These are phyloP conservation scores for Coracopsis vasa DNA, from an alignment of 2,113 vertebrate species.

Conservation along the genomic window DNA sequence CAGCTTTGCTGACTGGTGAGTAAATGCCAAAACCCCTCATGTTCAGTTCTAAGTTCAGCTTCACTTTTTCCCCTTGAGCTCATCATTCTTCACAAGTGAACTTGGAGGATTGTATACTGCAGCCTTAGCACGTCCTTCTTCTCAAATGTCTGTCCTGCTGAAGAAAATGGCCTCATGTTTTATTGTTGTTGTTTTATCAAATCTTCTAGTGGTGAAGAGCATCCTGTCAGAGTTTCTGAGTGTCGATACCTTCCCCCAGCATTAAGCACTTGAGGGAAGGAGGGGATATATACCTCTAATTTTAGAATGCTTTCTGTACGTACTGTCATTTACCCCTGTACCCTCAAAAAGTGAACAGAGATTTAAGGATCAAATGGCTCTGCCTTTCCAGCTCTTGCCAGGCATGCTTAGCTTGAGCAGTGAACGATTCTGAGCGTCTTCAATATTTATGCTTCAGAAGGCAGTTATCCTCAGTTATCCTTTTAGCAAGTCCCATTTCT, in stretches of 20 bases:
- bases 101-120: not conserved
- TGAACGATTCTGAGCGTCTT: slow-evolving; percentile 4
- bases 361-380: not conserved
- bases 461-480: slow-evolving; percentile 68
- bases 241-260: not conserved
- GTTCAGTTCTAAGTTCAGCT: not conserved
- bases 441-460: slow-evolving; percentile 58
- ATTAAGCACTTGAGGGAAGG: not conserved
- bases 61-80: not conserved
- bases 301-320: not conserved
- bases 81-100: not conserved
- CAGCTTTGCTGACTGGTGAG: not conserved
- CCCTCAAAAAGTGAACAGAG: not conserved
- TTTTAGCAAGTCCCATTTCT: slow-evolving; percentile 65
- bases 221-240: not conserved
- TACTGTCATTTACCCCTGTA: not conserved
- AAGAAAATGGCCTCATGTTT: not conserved
- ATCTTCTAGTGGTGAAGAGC: not conserved
- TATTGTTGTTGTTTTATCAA: not conserved
- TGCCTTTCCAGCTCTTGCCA: not conserved
- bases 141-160: not conserved
- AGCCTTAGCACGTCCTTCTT: not conserved
- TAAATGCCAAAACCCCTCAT: not conserved
- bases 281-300: not conserved
- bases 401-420: not conserved